phyloP scores from a whole-genome alignment of 2,888 invertebrate species.

The Caenorhabditis japonica region DNA sequence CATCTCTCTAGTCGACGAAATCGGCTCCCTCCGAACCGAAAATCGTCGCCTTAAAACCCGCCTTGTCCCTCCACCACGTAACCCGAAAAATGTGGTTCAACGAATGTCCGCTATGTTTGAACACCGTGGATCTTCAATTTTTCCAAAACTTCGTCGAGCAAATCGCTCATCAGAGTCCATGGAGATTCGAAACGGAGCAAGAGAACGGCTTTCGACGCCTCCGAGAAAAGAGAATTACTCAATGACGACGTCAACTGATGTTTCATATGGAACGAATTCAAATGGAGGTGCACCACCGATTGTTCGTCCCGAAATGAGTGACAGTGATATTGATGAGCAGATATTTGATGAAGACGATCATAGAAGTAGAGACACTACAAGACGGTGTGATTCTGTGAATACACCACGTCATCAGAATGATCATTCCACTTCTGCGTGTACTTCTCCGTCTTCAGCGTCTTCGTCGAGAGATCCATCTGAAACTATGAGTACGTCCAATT shows the following conservation, averaged over 20 bases:
- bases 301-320: conserved; percentile 73
- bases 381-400: conserved; percentile 55
- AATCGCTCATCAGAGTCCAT: conserved; percentile 48
- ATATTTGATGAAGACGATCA: conserved; percentile 52
- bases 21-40: conserved; percentile 71
- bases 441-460: conserved; percentile 73
- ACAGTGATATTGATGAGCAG: conserved; percentile 68
- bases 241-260: conserved; percentile 71
- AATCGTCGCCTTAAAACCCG: conserved; percentile 72
- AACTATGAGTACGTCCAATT: conserved; percentile 71
- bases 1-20: conserved; percentile 75
- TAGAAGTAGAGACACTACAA: conserved; percentile 46
- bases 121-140: conserved; percentile 44
- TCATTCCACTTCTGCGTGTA: conserved; percentile 66
- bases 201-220: conserved; percentile 72
- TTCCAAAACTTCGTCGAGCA: conserved; percentile 53
- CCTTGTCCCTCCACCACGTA: conserved; percentile 51
- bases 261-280: conserved; percentile 58
- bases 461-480: conserved; percentile 73
- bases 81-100: conserved; percentile 57
- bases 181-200: conserved; percentile 68
- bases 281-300: conserved; percentile 62
- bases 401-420: conserved; percentile 33
- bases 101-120: conserved; percentile 66
- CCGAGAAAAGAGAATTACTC: conserved; percentile 59